A percentile compares a stretch with the other conserved stretches of the same genome.
Conservation (phyloP, 2,888 invertebrate species). For the Silvanus unidentatus region DNA sequence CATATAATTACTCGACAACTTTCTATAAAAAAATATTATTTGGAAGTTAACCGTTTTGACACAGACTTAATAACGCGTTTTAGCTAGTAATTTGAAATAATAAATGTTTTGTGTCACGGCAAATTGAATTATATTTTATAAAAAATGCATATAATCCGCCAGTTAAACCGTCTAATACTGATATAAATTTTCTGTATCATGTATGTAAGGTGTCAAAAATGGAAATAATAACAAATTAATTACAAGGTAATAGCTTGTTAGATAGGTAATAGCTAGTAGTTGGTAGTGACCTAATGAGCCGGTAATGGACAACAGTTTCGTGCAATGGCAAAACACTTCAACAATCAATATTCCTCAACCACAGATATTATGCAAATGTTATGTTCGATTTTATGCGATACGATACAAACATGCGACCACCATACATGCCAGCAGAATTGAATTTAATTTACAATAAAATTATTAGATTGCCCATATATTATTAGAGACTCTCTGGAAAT, state of each 20-base stretch:
- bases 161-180: too few species aligned
- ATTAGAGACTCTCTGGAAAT: too few species aligned
- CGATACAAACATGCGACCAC: conserved; percentile 14
- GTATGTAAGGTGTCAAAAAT: too few species aligned
- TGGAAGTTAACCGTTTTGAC: too few species aligned
- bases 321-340: conserved; percentile 5
- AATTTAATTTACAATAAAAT: conserved; percentile 18
- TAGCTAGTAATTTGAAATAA: too few species aligned
- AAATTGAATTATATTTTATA: too few species aligned
- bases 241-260: not conserved
- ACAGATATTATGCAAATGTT: conserved; percentile 15
- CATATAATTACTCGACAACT: too few species aligned
- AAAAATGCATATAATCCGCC: too few species aligned
- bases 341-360: conserved; percentile 5
- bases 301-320: conserved; percentile 5
- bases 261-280: not conserved
- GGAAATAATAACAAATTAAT: conserved; percentile 1
- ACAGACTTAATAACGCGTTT: too few species aligned
- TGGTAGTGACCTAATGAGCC: conserved; percentile 2
- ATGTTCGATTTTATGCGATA: conserved; percentile 17
- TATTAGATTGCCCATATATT: conserved; percentile 6
- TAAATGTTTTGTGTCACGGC: too few species aligned
- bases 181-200: too few species aligned
- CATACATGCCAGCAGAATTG: conserved; percentile 13
- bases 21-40: too few species aligned